phyloP scores from a whole-genome alignment of 2,797 vertebrate genomes.

The Salarias fasciatus region DNA sequence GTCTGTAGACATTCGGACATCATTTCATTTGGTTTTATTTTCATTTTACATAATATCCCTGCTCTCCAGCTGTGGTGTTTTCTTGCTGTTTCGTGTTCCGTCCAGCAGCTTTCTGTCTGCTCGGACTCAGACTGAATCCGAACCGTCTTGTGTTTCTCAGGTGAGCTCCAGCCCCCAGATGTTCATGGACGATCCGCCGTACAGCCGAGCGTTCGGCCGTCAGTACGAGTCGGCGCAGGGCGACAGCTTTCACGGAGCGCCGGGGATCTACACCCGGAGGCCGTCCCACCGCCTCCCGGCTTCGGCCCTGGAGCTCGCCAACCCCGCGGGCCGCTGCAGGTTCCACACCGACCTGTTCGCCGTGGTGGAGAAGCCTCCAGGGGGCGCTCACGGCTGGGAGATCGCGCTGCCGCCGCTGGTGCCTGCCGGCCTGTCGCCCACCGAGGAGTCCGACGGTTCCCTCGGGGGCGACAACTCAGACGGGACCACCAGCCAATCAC shows the following conservation, averaged over 20 bases:
- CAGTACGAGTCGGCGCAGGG: slow-evolving; percentile 36
- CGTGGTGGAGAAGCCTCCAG: slow-evolving; percentile 42
- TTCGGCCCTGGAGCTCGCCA: neutral
- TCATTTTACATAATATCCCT: too few species aligned
- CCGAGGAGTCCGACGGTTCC: neutral
- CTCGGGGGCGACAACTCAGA: neutral
- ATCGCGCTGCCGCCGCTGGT: neutral
- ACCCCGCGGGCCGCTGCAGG: slow-evolving; percentile 1
- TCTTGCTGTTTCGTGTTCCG: too few species aligned
- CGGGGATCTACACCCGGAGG: slow-evolving; percentile 69
- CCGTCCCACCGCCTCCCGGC: slow-evolving; percentile 40
- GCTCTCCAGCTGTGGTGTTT: too few species aligned
- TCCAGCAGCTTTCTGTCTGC: too few species aligned
- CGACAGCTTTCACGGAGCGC: slow-evolving; percentile 47
- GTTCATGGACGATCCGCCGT: slow-evolving; percentile 54
- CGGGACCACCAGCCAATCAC: neutral
- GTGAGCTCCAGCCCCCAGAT: slow-evolving; percentile 47
- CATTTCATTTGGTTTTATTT: too few species aligned
- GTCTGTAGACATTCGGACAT: too few species aligned
- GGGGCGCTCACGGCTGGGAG: neutral
- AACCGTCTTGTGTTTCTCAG: slow-evolving; percentile 49
- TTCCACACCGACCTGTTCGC: slow-evolving; percentile 20
- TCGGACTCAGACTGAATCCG: too few species aligned
- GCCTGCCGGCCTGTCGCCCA: neutral
- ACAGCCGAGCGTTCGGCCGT: slow-evolving; percentile 49